Evolutionary conservation across 2,113 vertebrate species (phyloP).

Genomic region (Phaethon lepturus): DNA sequence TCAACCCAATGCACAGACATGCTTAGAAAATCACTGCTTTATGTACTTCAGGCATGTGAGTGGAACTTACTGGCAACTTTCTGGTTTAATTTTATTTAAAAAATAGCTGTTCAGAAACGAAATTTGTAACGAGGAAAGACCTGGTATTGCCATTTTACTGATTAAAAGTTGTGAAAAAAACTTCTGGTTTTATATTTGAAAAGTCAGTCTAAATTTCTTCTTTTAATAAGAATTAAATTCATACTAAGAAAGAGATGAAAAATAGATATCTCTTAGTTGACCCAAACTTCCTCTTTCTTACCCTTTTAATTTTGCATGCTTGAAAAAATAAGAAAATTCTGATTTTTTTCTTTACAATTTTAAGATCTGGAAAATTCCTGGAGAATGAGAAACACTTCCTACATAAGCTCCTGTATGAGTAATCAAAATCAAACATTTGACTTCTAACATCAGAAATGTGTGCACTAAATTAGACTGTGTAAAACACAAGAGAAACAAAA

Average conservation of each 20-base stretch:
- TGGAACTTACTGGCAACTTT: not conserved
- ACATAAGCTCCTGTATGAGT: not conserved
- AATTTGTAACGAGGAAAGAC: not conserved
- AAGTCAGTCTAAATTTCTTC: not conserved
- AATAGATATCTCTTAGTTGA: not conserved
- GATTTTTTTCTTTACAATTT: not conserved
- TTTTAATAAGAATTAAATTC: not conserved
- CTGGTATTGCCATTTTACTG: not conserved
- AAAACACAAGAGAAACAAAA: not conserved
- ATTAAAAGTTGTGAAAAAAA: not conserved
- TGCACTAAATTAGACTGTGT: not conserved
- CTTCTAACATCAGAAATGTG: not conserved
- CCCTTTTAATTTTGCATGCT: not conserved
- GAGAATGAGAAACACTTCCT: not conserved
- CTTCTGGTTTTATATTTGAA: not conserved
- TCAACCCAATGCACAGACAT: not conserved
- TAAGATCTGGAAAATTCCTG: not conserved
- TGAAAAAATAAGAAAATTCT: not conserved
- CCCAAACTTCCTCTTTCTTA: not conserved
- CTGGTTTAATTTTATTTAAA: not conserved
- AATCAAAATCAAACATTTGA: not conserved
- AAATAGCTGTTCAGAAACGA: not conserved
- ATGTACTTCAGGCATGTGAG: not conserved
- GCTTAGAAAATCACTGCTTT: not conserved
- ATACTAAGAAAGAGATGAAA: not conserved